These are phyloP conservation scores for Heliconius himera DNA, from an alignment of 1,140 invertebrate species.

Conservation along the genomic window DNA sequence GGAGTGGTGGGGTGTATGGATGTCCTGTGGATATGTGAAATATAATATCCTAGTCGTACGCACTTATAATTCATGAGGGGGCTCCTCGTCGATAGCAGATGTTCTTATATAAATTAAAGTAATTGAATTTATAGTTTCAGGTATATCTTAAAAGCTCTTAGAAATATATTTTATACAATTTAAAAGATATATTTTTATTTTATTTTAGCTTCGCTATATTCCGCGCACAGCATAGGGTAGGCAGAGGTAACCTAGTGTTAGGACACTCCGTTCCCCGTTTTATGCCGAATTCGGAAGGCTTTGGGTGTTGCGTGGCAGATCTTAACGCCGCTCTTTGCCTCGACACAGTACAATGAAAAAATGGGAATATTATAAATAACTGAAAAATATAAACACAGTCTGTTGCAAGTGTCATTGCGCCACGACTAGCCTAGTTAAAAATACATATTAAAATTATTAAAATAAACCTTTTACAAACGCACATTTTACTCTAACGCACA, in stretches of 20 bases:
- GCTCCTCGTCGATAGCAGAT: neutral
- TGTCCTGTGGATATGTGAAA: conserved; percentile 28
- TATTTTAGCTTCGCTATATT: too few relatives aligned
- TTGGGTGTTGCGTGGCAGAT: too few relatives aligned
- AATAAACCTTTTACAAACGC: neutral
- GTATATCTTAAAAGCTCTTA: neutral
- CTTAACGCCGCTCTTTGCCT: too few relatives aligned
- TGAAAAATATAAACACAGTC: too few relatives aligned
- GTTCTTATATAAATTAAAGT: neutral
- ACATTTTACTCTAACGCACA: neutral
- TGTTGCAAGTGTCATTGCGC: too few relatives aligned
- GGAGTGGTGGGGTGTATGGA: conserved; percentile 30
- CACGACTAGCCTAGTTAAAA: too few relatives aligned
- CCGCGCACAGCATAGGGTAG: too few relatives aligned
- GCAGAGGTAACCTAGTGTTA: too few relatives aligned
- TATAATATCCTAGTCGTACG: conserved; percentile 21
- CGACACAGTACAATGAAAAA: too few relatives aligned
- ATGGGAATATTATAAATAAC: too few relatives aligned
- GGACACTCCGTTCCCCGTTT: too few relatives aligned
- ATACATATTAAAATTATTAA: neutral
- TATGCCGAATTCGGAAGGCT: too few relatives aligned
- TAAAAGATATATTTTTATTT: neutral
- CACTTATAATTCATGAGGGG: conserved; percentile 10
- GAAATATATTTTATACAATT: neutral
- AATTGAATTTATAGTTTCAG: neutral